Conservation (phyloP, 2,888 invertebrate genomes). For the Catocala sponsa region DNA sequence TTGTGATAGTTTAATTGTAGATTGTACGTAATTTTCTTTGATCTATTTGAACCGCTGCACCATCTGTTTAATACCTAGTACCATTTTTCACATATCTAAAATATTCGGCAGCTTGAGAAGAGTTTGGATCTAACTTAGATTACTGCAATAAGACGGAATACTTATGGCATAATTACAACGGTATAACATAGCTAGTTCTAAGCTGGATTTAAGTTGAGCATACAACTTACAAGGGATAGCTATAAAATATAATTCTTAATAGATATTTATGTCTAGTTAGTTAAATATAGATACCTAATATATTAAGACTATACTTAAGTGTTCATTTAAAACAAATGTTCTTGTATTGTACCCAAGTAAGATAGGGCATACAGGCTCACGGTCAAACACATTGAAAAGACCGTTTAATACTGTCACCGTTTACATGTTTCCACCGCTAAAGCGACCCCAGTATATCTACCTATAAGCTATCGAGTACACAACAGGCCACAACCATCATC, state of each 20-base stretch:
- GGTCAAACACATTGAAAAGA: slow-evolving; percentile 64
- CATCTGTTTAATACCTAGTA: not conserved
- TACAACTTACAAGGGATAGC: too few relatives aligned
- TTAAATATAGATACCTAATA: too few relatives aligned
- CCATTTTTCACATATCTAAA: not conserved
- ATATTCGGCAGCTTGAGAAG: too few relatives aligned
- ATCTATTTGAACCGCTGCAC: slow-evolving; percentile 2
- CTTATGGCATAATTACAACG: too few relatives aligned
- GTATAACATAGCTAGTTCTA: too few relatives aligned
- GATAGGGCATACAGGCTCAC: slow-evolving; percentile 29
- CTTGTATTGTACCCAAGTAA: slow-evolving; percentile 19
- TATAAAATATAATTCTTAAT: too few relatives aligned
- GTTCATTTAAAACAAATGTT: slow-evolving; percentile 11
- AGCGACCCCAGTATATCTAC: slow-evolving; percentile 63
- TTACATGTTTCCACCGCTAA: slow-evolving; percentile 68
- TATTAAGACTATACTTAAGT: too few relatives aligned
- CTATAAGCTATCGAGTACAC: slow-evolving; percentile 66
- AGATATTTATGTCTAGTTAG: too few relatives aligned
- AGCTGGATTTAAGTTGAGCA: too few relatives aligned
- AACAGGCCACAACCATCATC: slow-evolving; percentile 58
- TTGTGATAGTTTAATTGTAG: slow-evolving; percentile 75
- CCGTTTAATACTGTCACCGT: slow-evolving; percentile 70
- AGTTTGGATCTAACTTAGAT: too few relatives aligned
- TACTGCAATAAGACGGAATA: too few relatives aligned
- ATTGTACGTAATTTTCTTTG: slow-evolving; percentile 27